Percentiles rank a stretch among this genome's conserved stretches.
These are phyloP conservation scores for Scaptomyza hsui DNA, from an alignment of 1,140 invertebrate species.

Conservation along the genomic window DNA sequence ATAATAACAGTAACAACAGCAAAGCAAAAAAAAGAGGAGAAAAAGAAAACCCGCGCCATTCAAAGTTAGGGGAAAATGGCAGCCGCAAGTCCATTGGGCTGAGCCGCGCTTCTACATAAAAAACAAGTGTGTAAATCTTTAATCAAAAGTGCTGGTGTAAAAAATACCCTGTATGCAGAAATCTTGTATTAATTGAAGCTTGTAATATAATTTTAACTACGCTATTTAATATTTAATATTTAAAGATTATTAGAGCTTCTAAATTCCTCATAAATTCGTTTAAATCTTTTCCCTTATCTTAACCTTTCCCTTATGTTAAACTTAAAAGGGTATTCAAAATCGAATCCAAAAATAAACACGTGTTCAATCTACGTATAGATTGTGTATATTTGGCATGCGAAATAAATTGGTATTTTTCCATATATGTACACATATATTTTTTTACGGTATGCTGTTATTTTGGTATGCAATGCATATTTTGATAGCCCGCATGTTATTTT, in stretches of 20 bases:
- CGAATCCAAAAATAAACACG: conserved; percentile 53
- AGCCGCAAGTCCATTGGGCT: conserved; percentile 20
- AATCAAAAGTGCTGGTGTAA: neutral
- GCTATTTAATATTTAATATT: too few species aligned
- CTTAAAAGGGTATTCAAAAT: conserved; percentile 19
- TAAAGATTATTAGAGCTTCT: too few species aligned
- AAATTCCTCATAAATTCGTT: too few species aligned
- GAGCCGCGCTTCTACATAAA: conserved; percentile 13
- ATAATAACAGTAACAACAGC: conserved; percentile 45
- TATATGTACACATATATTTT: neutral
- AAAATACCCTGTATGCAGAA: neutral
- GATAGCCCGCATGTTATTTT: conserved; percentile 36
- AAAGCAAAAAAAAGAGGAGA: conserved; percentile 7
- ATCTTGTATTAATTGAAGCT: too few species aligned
- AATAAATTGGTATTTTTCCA: conserved; percentile 56
- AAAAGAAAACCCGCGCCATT: conserved; percentile 19
- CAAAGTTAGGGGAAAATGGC: conserved; percentile 11
- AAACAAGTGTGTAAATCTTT: conserved; percentile 6
- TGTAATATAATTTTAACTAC: too few species aligned
- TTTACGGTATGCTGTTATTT: conserved; percentile 16
- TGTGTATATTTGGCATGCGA: conserved; percentile 58
- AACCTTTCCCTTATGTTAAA: neutral
- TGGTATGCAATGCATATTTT: conserved; percentile 44
- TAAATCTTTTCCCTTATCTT: neutral
- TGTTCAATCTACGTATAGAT: conserved; percentile 48